Evolutionary conservation across 2,888 invertebrate genomes (phyloP).

Genomic region (Drosophila stalkeri): DNA sequence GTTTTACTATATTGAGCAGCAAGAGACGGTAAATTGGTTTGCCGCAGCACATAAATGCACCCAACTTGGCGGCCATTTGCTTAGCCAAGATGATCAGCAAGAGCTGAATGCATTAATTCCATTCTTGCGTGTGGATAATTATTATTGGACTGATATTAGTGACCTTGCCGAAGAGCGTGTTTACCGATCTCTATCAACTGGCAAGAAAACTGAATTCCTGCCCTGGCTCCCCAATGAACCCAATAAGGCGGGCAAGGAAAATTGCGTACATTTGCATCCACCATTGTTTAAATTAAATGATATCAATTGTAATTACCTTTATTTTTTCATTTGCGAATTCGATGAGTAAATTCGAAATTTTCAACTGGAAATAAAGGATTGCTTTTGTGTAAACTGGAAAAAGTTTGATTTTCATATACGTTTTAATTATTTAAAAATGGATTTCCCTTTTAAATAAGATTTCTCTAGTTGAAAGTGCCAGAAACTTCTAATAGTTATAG

Average conservation of each 20-base stretch:
- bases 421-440: too few species aligned
- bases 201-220: background rate
- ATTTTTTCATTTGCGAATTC: constrained; percentile 32
- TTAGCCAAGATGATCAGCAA: background rate
- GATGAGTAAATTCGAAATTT: constrained; percentile 8
- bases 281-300: background rate
- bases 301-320: rapidly evolving
- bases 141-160: constrained; percentile 35
- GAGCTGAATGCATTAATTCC: constrained; percentile 20
- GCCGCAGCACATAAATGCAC: background rate
- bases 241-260: constrained; percentile 2
- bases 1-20: constrained; percentile 5
- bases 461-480: too few species aligned
- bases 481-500: too few species aligned
- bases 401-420: too few species aligned
- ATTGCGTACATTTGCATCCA: constrained; percentile 9
- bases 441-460: too few species aligned
- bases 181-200: constrained; percentile 24
- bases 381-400: background rate
- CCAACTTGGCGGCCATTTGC: background rate
- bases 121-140: rapidly evolving
- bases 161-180: background rate
- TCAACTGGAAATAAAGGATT: background rate
- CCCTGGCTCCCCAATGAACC: constrained; percentile 15
- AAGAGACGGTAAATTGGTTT: background rate